Evolutionary conservation across 2,797 vertebrate species (phyloP), one percentile per base, ranked within the genome.

Genomic region (Gallinago stenura): DNA sequence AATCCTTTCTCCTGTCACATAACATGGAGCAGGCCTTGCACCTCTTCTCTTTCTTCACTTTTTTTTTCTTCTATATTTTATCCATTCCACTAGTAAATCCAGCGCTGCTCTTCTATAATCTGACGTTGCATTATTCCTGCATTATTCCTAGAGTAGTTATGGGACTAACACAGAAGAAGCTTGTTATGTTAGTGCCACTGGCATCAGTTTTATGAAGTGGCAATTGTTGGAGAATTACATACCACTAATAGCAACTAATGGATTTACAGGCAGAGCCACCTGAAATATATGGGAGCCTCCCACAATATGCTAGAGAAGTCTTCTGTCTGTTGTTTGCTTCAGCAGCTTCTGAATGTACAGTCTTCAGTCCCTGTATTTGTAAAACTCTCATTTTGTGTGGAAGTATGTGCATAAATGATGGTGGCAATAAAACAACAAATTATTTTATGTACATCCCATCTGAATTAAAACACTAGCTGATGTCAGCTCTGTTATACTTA

Each of bases 21-120:
- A 66, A 22, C 9, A n/a, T 11, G 41, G 24, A 65, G 2, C 0
- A 0, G 50, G 10, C 10, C 14, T 11, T 80, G 8, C 7, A 54
- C 7, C 6, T 57, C 12, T 50, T 56, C 7, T 31, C 8, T 24
- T 12, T 14, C 13, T 12, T 26, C 9, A 2, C 10, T 21, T 9
- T 4, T 6, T 1, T 30, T 1, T 19, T 3, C 21, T 41, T 30
- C 30, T 72, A 8, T 51, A 3, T 62, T 8, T 70, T 30, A 57
- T 19, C 7, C 6, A 31, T 68, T 28, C 35, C 8, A 7, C 37
- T 37, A 28, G 19, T 70, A 83, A 91, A 81, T 70, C 16, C 31
- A 58, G 24, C 13, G 10, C 22, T 61, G 6, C 25, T 57, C 12
- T 83, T 87, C 35, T 69, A 9, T 30, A 50, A 69, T 72, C 28